Base-by-base conservation (phyloP, 2,113 vertebrate genomes). In the Nymphicus hollandicus region DNA sequence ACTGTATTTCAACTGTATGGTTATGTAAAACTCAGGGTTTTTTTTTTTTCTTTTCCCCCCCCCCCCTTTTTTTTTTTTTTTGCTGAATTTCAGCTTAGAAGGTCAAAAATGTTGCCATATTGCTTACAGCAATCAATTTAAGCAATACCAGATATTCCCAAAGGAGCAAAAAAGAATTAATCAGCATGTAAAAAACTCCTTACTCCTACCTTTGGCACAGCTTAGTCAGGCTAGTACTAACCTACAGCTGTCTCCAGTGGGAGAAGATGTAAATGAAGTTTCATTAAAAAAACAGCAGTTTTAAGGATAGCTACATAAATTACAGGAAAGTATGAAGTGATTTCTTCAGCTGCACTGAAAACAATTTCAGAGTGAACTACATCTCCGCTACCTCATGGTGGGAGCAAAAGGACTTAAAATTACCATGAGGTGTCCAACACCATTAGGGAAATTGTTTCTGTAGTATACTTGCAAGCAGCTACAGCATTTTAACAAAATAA, bases 81-180 rank as follows among this genome's bases (percentile, higher is more conserved):
- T 88, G 92, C 95, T 96, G 95, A 93, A 86, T 95, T 96, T 95
- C 90, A 95, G 63, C 94, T 97, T 96, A 96, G 96, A 97, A 96
- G 96, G 97, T 97, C 97, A 96, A 95, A 96, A 96, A 96, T 89
- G 93, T 96, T 96, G 95, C 96, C 93, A 96, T 96, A 95, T 89
- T 97, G 96, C 97, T 96, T 96, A 97, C 92, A 96, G 96, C 95
- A 96, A 97, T 97, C 96, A 97, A 96, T 97, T 97, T 96, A 96
- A 97, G 94, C 93, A 97, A 96, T 95, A 95, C 92, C 72, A 97
- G 94, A 97, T 96, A 97, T 88, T 96, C 97, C 97, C 96, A 88
- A 69, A 96, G 95, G 96, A 91, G 31, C 27, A 3, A 96, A 97
- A 97, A 91, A 91, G 96, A 96, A 97, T 97, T 97, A 97, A 97